Evolutionary conservation across 2,113 vertebrate species (phyloP).

Genomic region (Procapra przewalskii): DNA sequence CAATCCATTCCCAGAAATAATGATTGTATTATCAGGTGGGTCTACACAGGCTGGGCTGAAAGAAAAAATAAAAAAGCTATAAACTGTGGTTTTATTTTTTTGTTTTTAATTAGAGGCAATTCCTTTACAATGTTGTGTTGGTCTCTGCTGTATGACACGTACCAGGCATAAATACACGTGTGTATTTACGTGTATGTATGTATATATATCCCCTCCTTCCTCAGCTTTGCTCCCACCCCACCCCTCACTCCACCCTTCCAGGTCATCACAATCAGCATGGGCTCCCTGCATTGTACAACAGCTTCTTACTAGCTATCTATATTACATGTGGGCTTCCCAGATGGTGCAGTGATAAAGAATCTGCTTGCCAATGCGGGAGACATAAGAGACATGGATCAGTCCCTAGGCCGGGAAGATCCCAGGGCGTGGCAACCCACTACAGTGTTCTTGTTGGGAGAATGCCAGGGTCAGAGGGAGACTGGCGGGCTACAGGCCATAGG

Average conservation of each 20-base stretch:
- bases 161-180: background rate
- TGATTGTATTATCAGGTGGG: background rate
- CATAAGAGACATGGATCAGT: background rate
- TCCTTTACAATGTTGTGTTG: background rate
- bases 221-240: background rate
- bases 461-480: background rate
- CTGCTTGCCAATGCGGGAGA: background rate
- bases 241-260: background rate
- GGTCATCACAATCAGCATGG: background rate
- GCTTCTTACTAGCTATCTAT: background rate
- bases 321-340: background rate
- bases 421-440: background rate
- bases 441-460: background rate
- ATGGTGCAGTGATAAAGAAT: background rate
- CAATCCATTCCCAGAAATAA: background rate
- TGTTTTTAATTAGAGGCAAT: background rate
- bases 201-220: background rate
- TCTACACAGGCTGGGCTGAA: background rate
- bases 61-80: background rate
- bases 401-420: background rate
- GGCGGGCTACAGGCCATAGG: background rate
- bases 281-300: background rate
- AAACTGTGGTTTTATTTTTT: background rate
- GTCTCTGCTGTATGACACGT: background rate
- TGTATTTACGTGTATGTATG: background rate